Base-by-base conservation (phyloP, 2,797 vertebrate species). In the Mormyrops boulengeri region DNA sequence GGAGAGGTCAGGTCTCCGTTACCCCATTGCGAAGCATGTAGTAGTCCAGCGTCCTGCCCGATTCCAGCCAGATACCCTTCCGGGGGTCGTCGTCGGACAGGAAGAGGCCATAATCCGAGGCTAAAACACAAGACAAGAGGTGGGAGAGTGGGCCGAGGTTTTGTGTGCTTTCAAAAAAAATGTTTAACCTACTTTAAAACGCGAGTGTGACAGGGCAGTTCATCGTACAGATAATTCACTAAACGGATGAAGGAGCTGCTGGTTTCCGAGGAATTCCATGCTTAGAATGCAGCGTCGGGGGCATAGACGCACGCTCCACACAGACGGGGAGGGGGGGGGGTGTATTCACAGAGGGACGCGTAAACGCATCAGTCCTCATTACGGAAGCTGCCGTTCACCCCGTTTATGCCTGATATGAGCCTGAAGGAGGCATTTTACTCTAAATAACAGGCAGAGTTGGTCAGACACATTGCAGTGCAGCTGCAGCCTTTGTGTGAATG, bases 11-110 rank as follows among this genome's bases (percentile, higher is more conserved):
- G n/a, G 17, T 52, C n/a, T 53, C 47, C 19, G 95, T 90, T 97
- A 99, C 99, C 97, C 99, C 99, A 87, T 99, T 99, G 91, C 99
- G 96, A 88, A 99, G 96, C 98, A 99, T 99, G 95, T 99, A 99
- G 93, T 99, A 99, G 95, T 99, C 99, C 95, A 99, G 95, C 0
- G 98, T 99, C 92, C 98, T 97, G 90, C 98, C 98, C 11, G 98
- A 98, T 93, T 99, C 99, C 88, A 99, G 95, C 98, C 99, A 99
- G 93, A 99, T 99, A 91, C 99, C 99, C 95, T 99, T 99, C 60
- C 97, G 96, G 62, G 99, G 99, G 93, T 99, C 98, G 66, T 99
- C 98, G 89, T 99, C 99, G 0, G 99, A 99, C 87, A 99, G 94
- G 94, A 99, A 99, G 84, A 99, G 95, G 57, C 99, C 99, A 88